Base-by-base conservation (phyloP, 1,140 invertebrate species). In the Chymomyza costata region DNA sequence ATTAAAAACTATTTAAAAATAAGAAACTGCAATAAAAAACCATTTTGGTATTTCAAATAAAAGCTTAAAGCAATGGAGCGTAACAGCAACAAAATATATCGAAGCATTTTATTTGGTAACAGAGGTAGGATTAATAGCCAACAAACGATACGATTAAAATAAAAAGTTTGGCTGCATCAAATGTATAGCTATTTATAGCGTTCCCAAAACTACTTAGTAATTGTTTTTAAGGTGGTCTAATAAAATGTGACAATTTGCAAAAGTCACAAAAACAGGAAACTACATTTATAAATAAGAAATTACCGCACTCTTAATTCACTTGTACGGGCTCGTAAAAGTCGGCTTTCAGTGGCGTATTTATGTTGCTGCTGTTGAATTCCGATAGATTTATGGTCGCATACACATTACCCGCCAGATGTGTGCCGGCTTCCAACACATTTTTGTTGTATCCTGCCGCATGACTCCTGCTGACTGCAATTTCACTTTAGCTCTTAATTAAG, bases 351-450 rank as follows among this genome's bases (percentile, higher is more conserved):
- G 65, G 65, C 68, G 68, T 68, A 65, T 74, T 74, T 74, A 76
- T 78, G 78, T 7, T 34, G 43, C 30, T 45, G 59, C 53, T 52
- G 55, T 57, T 52, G 63, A 55, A 73, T 80, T 78, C 63, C 54
- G 73, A 66, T 63, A 80, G 67, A 78, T 78, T 78, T 78, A 78
- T 80, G 67, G 59, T 66, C 48, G 48, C 38, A 39, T 35, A 52
- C 13, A 43, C 65, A 61, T 68, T 68, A 69, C 57, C 47, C 65
- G 52, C 17, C 44, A 46, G 59, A 46, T 58, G 47, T 58, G 65
- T 47, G 65, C 54, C 64, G 68, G 65, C 45, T 63, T 50, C 52
- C 65, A n/a, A n/a, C n/a, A n/a, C n/a, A 58, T 62, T 61, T 63
- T 60, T 39, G 14, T 66, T 51, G 47, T 49, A 31, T 40, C 15